A percentile compares a stretch with the other conserved stretches of the same genome.
Conservation (phyloP, 2,797 vertebrate genomes). For the Coreius guichenoti region DNA sequence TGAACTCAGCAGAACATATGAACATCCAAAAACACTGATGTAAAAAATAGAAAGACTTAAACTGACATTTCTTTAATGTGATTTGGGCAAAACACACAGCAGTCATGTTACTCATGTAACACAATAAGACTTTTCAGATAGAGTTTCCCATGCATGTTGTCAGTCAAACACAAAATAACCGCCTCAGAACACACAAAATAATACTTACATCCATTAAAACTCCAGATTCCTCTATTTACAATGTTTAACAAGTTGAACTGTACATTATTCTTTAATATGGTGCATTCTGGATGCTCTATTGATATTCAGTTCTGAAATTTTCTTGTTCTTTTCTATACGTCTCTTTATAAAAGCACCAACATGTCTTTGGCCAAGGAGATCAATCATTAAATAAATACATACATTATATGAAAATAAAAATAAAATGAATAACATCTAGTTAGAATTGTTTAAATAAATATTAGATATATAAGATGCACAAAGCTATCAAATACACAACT, state of each 20-base stretch:
- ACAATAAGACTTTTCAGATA: constrained; percentile 32
- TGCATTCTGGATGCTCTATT: not conserved
- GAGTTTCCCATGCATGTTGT: constrained; percentile 51
- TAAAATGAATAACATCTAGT: not conserved
- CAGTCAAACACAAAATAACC: constrained; percentile 22
- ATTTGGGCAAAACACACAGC: constrained; percentile 21
- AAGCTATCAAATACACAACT: constrained; percentile 10
- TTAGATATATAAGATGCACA: constrained; percentile 31
- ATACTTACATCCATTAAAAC: constrained; percentile 36
- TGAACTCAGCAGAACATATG: constrained; percentile 13
- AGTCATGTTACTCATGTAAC: constrained; percentile 38
- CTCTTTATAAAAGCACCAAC: constrained; percentile 45
- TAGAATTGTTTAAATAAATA: constrained; percentile 1
- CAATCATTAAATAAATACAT: constrained; percentile 27
- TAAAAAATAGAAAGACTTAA: constrained; percentile 21
- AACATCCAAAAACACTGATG: constrained; percentile 13
- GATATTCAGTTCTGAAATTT: not conserved
- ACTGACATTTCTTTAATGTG: constrained; percentile 8
- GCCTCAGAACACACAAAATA: constrained; percentile 34
- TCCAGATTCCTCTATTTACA: constrained; percentile 55
- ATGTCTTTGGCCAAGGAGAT: constrained; percentile 45
- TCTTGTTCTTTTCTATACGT: not conserved
- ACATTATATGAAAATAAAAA: constrained; percentile 10
- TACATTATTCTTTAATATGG: constrained; percentile 2
- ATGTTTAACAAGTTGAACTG: not conserved